These are phyloP conservation scores for Sycobia sp. DNA, from an alignment of 1,140 invertebrate genomes.

Conservation along the genomic window DNA sequence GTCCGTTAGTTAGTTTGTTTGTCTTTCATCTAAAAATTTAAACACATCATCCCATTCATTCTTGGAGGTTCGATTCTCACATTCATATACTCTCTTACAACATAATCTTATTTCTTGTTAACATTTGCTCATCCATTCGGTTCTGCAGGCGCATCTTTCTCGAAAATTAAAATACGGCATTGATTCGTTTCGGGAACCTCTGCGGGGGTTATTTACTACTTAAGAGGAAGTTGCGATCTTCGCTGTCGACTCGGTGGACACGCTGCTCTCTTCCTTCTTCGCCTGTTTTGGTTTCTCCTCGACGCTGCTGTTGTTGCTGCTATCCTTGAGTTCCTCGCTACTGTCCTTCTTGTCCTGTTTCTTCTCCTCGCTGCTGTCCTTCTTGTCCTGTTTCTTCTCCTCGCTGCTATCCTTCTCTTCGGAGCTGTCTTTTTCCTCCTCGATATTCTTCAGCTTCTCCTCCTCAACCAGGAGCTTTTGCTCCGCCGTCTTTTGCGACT, in stretches of 20 bases:
- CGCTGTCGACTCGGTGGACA: slow-evolving; percentile 7
- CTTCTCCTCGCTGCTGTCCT: slow-evolving; percentile 36
- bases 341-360: slow-evolving; percentile 13
- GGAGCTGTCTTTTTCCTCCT: slow-evolving; percentile 33
- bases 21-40: slow-evolving; percentile 31
- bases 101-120: slow-evolving; percentile 35
- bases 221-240: slow-evolving; percentile 23
- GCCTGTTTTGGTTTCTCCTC: slow-evolving; percentile 17
- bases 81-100: slow-evolving; percentile 37
- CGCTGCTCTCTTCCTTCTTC: slow-evolving; percentile 20
- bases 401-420: slow-evolving; percentile 25
- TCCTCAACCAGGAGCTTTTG: slow-evolving; percentile 28
- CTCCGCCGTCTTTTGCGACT: slow-evolving; percentile 30
- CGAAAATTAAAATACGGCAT: slow-evolving; percentile 15
- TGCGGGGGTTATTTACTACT: not conserved
- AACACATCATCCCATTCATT: too few relatives aligned
- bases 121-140: slow-evolving; percentile 39
- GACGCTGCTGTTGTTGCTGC: too few relatives aligned
- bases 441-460: slow-evolving; percentile 33
- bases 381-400: slow-evolving; percentile 43
- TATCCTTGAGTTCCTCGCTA: slow-evolving; percentile 20
- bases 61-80: slow-evolving; percentile 14
- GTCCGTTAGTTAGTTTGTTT: slow-evolving; percentile 28
- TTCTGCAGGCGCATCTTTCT: slow-evolving; percentile 38
- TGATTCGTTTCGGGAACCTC: slow-evolving; percentile 17